Evolutionary conservation across 2,113 vertebrate species (phyloP).

Genomic region (Hylia prasina): DNA sequence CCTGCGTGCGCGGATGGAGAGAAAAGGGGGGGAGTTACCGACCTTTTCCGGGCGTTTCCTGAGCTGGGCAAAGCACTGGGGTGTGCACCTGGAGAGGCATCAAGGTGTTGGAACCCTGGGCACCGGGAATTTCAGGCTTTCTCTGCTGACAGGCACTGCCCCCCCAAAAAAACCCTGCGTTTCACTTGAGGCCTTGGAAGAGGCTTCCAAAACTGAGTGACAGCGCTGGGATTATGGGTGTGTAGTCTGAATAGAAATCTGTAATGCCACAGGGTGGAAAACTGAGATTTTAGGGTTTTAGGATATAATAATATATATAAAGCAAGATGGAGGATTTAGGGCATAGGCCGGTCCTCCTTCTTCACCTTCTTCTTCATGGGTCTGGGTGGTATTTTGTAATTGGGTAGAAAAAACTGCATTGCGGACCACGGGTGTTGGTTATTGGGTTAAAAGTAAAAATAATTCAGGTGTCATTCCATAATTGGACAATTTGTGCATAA

Average conservation of each 20-base stretch:
- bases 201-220: background rate
- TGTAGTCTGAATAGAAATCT: background rate
- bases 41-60: accelerated
- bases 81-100: background rate
- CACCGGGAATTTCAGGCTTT: too few species aligned
- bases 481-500: background rate
- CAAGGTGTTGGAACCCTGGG: too few species aligned
- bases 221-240: background rate
- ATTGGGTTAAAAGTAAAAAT: background rate
- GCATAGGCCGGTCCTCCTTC: background rate
- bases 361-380: background rate
- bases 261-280: background rate
- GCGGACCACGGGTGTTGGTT: background rate
- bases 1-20: background rate
- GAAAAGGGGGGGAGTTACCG: background rate
- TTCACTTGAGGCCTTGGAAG: background rate
- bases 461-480: background rate
- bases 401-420: background rate
- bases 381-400: background rate
- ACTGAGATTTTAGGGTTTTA: background rate
- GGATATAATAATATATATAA: background rate
- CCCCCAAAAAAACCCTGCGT: background rate
- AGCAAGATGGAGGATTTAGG: background rate
- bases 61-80: background rate
- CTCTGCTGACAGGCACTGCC: background rate